Evolutionary conservation across 2,113 vertebrate genomes (phyloP).

Genomic region (Ctenomys sociabilis): DNA sequence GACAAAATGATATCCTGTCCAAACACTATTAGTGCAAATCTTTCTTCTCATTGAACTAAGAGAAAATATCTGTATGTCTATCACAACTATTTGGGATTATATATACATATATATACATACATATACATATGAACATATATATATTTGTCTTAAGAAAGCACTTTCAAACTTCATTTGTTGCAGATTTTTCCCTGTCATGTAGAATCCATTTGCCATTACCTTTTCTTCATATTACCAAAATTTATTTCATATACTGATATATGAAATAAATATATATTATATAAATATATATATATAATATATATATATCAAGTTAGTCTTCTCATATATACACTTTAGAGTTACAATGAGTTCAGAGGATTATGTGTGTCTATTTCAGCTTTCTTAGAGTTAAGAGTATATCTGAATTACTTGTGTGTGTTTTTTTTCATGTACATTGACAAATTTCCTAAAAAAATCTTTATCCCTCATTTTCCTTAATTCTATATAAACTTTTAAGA

Average conservation of each 20-base stretch:
- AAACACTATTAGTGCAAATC: too few relatives aligned
- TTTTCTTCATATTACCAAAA: conserved; percentile 31
- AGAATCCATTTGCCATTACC: neutral
- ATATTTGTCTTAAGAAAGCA: too few relatives aligned
- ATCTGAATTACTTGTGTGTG: conserved; percentile 39
- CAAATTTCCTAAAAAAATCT: neutral
- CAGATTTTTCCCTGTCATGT: neutral
- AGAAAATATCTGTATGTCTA: too few relatives aligned
- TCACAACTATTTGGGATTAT: too few relatives aligned
- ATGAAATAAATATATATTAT: too few relatives aligned
- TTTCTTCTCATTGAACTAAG: too few relatives aligned
- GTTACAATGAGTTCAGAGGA: conserved; percentile 46
- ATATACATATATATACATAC: too few relatives aligned
- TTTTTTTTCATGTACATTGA: neutral
- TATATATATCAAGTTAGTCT: neutral
- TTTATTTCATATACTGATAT: conserved; percentile 27
- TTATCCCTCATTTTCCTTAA: neutral
- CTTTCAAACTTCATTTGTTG: neutral
- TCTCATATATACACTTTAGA: conserved; percentile 7
- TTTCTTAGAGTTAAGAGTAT: conserved; percentile 43
- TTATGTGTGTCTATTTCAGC: conserved; percentile 56
- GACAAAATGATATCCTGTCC: too few relatives aligned
- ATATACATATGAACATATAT: too few relatives aligned
- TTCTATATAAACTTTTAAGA: neutral
- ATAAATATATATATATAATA: too few relatives aligned